Evolutionary conservation across 2,113 vertebrate genomes (phyloP), one percentile per base, ranked within the genome.

Genomic region (Miniopterus natalensis): DNA sequence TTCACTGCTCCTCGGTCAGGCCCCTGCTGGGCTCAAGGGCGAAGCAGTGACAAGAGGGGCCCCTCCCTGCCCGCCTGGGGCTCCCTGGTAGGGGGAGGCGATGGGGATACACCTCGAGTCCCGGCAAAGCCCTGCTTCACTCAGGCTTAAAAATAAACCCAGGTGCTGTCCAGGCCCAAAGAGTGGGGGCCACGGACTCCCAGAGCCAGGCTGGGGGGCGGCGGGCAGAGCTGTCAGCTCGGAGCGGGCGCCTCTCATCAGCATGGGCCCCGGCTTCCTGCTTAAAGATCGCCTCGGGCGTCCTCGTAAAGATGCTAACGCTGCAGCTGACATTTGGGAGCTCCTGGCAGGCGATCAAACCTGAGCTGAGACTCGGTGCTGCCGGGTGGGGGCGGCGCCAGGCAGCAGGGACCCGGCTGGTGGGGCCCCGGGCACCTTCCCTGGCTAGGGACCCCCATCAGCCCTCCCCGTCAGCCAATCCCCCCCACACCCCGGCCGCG

Each of bases 271-370:
- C 95, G 88, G 97, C 90, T 96, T 93, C 90, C 79, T 31, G 95
- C 97, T 94, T 97, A 96, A 95, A 97, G 89, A 97, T 95, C 31
- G 97, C 97, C 96, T 96, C 75, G 0, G 96, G 97, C 95, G 18
- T 90, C 96, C 95, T 90, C 97, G 94, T 97, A 97, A 96, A 98
- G 97, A 97, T 96, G 93, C 92, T 88, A 96, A 95, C 61, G 66
- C 20, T 87, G 97, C 97, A 88, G 86, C 95, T 95, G 96, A 97
- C 97, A 96, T 97, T 97, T 96, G 96, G 95, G 97, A 97, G 96
- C 95, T 95, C 75, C 97, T 96, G 97, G 97, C 97, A 95, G 97
- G 95, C 59, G 93, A 96, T 98, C 97, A 97, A 95, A 97, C 96
- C 96, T 3, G 45, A 95, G 95, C 92, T 84, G 95, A 86, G 91